Evolutionary conservation across 2,113 vertebrate genomes (phyloP).

Genomic region (Ranitomeya imitator): DNA sequence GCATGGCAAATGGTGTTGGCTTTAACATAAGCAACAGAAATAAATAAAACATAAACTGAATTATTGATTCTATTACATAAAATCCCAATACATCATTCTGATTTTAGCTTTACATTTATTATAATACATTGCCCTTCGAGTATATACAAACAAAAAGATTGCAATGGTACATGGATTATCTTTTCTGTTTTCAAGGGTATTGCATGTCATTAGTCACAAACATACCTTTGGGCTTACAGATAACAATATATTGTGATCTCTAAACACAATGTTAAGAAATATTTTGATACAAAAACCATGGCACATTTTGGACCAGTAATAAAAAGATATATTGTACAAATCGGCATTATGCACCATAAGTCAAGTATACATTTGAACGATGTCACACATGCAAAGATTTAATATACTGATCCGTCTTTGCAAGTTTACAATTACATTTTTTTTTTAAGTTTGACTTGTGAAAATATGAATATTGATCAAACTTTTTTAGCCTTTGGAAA

Average conservation of each 20-base stretch:
- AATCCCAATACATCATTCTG: not conserved
- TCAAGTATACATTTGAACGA: conserved; percentile 41
- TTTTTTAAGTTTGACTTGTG: not conserved
- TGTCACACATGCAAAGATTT: conserved; percentile 24
- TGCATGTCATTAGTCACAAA: conserved; percentile 30
- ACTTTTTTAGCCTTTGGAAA: not conserved
- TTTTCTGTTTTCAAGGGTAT: conserved; percentile 14
- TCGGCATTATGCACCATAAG: conserved; percentile 46
- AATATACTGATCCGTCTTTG: conserved; percentile 28
- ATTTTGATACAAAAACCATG: conserved; percentile 38
- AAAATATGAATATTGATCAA: not conserved
- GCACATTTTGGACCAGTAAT: conserved; percentile 25
- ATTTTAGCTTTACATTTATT: conserved; percentile 55
- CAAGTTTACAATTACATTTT: not conserved
- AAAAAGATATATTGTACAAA: conserved; percentile 47
- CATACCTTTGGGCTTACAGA: not conserved
- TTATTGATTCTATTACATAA: not conserved
- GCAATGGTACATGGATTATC: conserved; percentile 15
- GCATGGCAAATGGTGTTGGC: too few relatives aligned
- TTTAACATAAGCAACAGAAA: too few relatives aligned
- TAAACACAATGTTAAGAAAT: conserved; percentile 32
- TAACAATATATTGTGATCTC: conserved; percentile 1
- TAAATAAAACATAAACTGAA: too few relatives aligned
- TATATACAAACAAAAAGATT: conserved; percentile 35
- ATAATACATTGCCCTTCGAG: conserved; percentile 23